Conservation (phyloP, 2,888 invertebrate genomes). For the Chironomus tentans region DNA sequence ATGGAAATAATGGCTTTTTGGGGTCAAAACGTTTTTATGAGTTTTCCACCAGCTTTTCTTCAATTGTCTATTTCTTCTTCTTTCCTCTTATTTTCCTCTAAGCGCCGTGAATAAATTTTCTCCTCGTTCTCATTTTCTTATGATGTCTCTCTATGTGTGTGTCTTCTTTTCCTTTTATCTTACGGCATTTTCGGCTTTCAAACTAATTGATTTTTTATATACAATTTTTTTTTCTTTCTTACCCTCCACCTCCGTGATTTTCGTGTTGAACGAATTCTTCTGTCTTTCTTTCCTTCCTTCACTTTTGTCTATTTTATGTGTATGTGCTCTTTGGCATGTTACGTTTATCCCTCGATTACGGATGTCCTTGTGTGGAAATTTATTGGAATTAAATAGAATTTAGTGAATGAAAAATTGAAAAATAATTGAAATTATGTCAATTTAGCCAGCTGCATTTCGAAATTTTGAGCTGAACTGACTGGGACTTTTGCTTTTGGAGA, state of each 20-base stretch:
- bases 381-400: too few species aligned
- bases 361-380: not conserved
- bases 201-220: constrained; percentile 21
- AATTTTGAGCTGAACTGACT: too few species aligned
- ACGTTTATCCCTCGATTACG: not conserved
- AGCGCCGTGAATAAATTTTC: not conserved
- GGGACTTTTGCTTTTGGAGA: too few species aligned
- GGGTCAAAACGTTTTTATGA: constrained; percentile 23
- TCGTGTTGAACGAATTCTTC: not conserved
- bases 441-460: too few species aligned
- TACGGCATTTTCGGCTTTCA: constrained; percentile 17
- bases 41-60: not conserved
- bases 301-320: too few species aligned
- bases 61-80: not conserved
- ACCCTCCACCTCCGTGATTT: too few species aligned
- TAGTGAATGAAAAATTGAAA: too few species aligned
- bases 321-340: not conserved
- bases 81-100: not conserved
- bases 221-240: not conserved
- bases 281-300: not conserved
- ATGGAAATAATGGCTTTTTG: constrained; percentile 22
- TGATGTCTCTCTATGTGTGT: not conserved
- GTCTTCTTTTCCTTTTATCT: not conserved
- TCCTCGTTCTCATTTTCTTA: not conserved
- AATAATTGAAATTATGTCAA: too few species aligned